These are phyloP conservation scores for Micoletzkya japonica DNA, from an alignment of 2,888 invertebrate species.

Conservation along the genomic window DNA sequence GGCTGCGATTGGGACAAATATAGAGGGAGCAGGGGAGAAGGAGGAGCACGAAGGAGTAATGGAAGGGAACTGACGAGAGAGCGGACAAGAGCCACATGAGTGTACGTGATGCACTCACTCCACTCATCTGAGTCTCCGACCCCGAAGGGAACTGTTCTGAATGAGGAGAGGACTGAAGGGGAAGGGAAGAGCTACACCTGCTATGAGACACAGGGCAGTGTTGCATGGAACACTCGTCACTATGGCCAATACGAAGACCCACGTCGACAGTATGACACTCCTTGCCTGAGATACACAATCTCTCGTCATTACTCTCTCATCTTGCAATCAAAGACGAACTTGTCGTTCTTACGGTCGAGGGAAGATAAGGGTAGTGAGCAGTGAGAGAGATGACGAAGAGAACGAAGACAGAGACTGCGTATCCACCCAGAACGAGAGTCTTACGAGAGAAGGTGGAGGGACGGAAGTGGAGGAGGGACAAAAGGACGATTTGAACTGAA, in stretches of 20 bases:
- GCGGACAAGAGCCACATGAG: conserved; percentile 48
- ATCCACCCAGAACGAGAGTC: conserved; percentile 18
- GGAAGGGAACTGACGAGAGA: conserved; percentile 35
- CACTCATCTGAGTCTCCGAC: conserved; percentile 32
- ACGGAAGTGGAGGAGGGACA: conserved; percentile 23
- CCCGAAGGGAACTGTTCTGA: conserved; percentile 43
- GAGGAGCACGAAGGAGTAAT: neutral
- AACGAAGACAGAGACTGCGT: conserved; percentile 15
- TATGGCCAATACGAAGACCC: conserved; percentile 36
- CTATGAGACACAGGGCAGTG: conserved; percentile 46
- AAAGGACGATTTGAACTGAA: conserved; percentile 18
- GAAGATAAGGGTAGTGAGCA: conserved; percentile 16
- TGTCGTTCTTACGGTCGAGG: neutral
- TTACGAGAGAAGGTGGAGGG: conserved; percentile 1
- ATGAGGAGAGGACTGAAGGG: conserved; percentile 9
- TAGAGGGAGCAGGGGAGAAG: neutral
- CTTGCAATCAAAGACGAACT: neutral
- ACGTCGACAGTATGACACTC: conserved; percentile 33
- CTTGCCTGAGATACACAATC: conserved; percentile 29
- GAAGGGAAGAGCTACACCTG: conserved; percentile 30
- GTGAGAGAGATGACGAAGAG: conserved; percentile 17
- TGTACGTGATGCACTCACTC: conserved; percentile 38
- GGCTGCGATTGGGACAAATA: neutral
- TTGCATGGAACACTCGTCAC: conserved; percentile 45
- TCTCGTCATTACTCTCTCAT: neutral